These are phyloP conservation scores for Fissipunctia ypsillon DNA, from an alignment of 2,888 invertebrate genomes.

Conservation along the genomic window DNA sequence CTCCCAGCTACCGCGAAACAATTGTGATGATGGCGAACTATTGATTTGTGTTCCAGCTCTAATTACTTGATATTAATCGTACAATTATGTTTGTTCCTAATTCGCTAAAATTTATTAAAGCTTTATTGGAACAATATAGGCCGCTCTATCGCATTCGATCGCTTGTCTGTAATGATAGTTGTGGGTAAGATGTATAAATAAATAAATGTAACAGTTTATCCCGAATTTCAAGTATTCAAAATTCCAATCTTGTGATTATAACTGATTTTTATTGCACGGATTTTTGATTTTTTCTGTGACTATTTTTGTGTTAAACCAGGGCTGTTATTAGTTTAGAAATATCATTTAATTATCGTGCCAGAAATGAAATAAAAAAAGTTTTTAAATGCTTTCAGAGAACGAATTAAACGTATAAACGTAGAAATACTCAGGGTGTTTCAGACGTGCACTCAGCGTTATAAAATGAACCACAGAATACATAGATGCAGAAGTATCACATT, in stretches of 20 bases:
- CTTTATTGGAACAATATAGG: background rate
- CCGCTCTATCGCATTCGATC: too few species aligned
- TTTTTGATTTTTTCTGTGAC: background rate
- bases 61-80: slow-evolving; percentile 39
- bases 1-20: slow-evolving; percentile 17
- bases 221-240: background rate
- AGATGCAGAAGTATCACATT: slow-evolving; percentile 18
- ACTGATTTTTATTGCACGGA: too few species aligned
- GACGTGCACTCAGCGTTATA: slow-evolving; percentile 42
- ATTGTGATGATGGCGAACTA: slow-evolving; percentile 35
- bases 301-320: background rate
- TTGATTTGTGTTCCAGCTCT: slow-evolving; percentile 18
- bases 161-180: too few species aligned
- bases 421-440: slow-evolving; percentile 53
- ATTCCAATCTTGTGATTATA: too few species aligned
- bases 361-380: slow-evolving; percentile 38
- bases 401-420: slow-evolving; percentile 57
- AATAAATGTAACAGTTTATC: background rate
- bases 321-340: background rate
- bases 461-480: slow-evolving; percentile 22
- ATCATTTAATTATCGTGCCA: background rate
- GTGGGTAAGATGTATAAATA: too few species aligned
- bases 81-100: slow-evolving; percentile 20
- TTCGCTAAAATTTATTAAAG: background rate
- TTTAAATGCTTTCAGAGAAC: slow-evolving; percentile 42